These are phyloP conservation scores for Penaeus japonicus DNA, from an alignment of 1,140 invertebrate species.

Conservation along the genomic window DNA sequence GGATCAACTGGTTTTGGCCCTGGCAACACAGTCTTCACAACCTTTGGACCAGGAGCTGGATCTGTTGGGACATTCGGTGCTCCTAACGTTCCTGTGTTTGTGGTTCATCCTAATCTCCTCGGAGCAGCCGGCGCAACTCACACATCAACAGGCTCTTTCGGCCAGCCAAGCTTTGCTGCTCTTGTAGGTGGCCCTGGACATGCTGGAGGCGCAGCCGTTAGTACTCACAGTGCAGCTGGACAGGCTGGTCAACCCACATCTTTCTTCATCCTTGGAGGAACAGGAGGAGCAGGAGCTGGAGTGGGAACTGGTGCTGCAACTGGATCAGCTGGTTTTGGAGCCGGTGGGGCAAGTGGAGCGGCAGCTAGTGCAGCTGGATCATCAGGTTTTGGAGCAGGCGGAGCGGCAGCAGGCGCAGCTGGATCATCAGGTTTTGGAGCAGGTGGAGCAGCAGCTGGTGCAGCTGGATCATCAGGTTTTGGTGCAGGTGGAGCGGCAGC, in stretches of 20 bases:
- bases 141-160: too few relatives aligned
- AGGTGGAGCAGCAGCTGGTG: not conserved
- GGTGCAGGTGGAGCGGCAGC: not conserved
- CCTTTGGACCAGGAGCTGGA: too few relatives aligned
- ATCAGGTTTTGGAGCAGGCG: not conserved
- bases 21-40: not conserved
- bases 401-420: not conserved
- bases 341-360: not conserved
- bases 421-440: not conserved
- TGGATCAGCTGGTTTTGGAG: not conserved
- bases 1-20: not conserved
- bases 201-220: too few relatives aligned
- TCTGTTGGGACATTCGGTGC: too few relatives aligned
- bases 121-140: too few relatives aligned
- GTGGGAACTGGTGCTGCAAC: not conserved
- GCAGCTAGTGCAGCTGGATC: not conserved
- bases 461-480: not conserved
- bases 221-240: not conserved
- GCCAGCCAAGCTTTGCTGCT: too few relatives aligned
- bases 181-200: too few relatives aligned
- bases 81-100: too few relatives aligned
- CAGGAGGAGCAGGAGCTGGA: not conserved
- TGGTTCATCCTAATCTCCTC: too few relatives aligned
- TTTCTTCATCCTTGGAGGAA: not conserved
- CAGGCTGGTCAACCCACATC: not conserved